Evolutionary conservation across 2,888 invertebrate species (phyloP), one percentile per base, ranked within the genome.

Genomic region (Portevinia maculata): DNA sequence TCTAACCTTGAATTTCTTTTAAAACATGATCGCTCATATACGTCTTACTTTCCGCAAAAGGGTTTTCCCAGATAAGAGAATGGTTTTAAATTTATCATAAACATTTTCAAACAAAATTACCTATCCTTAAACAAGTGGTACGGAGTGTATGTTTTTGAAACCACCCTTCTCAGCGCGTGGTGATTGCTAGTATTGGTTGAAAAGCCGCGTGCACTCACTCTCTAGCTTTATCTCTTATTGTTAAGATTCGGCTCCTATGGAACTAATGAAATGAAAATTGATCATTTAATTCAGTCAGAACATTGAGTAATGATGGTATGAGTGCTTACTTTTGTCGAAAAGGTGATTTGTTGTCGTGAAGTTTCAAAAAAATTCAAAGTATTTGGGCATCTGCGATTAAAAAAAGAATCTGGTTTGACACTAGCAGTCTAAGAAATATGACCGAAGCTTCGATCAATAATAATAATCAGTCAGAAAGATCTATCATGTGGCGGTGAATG

Each of bases 361-460:
- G 17, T 11, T 24, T 53, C 60, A 37, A 28, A 62, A 71, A 62
- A n/a, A n/a, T n/a, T n/a, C n/a, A n/a, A n/a, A n/a, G n/a, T n/a
- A n/a, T n/a, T n/a, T n/a, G n/a, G n/a, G n/a, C n/a, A n/a, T n/a
- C n/a, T n/a, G n/a, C n/a, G n/a, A n/a, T n/a, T n/a, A n/a, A n/a
- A n/a, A n/a, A n/a, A n/a, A n/a, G n/a, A n/a, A n/a, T n/a, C n/a
- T n/a, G n/a, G n/a, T n/a, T n/a, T n/a, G n/a, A n/a, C n/a, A n/a
- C n/a, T n/a, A n/a, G n/a, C 60, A 28, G 24, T 71, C 60, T 71
- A 52, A 50, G n/a, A 70, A 71, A 71, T 71, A 69, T 67, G 34
- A 1, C 15, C 13, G 24, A 9, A 30, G 44, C 60, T 48, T 50
- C 30, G 59, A 30, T 39, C 19, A 39, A 37, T 28, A 46, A 48